A percentile compares a stretch with the other conserved stretches of the same genome.
These are phyloP conservation scores for Coregonus suidteri DNA, from an alignment of 2,797 vertebrate species.

Conservation along the genomic window DNA sequence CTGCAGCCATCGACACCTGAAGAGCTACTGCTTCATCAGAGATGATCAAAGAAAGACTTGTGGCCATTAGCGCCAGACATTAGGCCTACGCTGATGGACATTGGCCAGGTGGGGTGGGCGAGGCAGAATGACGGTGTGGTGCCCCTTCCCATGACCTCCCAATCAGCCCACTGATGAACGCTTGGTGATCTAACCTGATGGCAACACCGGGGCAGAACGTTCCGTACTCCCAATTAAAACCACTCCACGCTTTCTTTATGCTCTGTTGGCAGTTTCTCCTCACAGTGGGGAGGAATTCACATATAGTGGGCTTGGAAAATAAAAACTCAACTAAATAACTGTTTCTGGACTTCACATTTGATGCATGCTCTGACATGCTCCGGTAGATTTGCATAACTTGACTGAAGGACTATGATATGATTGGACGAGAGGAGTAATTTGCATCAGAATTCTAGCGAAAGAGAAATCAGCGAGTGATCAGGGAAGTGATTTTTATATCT, in stretches of 20 bases:
- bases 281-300: conserved; percentile 11
- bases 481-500: conserved; percentile 19
- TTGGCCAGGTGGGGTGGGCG: not conserved
- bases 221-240: not conserved
- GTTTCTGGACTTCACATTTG: not conserved
- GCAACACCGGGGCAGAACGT: not conserved
- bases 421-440: conserved; percentile 13
- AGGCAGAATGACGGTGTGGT: conserved; percentile 12
- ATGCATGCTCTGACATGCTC: too few species aligned
- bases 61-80: not conserved
- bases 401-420: not conserved
- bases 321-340: not conserved
- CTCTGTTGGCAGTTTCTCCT: not conserved
- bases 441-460: conserved; percentile 14
- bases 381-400: not conserved
- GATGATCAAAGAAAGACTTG: not conserved
- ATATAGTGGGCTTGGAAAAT: not conserved
- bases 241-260: not conserved
- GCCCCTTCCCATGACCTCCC: conserved; percentile 35
- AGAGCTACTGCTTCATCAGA: not conserved
- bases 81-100: not conserved
- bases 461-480: conserved; percentile 8
- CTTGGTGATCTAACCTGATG: conserved; percentile 3
- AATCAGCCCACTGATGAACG: not conserved
- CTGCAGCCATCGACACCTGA: not conserved